phyloP scores from a whole-genome alignment of 2,113 vertebrate species.

The Sula dactylatra region DNA sequence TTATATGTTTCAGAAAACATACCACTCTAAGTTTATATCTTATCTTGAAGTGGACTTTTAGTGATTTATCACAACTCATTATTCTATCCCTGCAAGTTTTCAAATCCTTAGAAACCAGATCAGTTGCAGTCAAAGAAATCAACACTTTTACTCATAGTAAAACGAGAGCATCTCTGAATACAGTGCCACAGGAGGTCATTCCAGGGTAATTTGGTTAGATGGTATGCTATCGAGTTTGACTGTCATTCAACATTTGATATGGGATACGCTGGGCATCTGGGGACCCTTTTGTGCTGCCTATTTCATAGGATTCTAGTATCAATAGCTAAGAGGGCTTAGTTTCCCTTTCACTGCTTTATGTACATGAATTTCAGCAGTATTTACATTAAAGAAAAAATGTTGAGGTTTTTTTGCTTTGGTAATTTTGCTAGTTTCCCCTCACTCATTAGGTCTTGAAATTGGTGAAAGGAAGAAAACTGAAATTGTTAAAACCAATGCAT shows the following conservation, averaged over 20 bases:
- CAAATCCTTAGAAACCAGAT: not conserved
- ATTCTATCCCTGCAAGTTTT: not conserved
- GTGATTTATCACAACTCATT: not conserved
- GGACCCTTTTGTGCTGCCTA: not conserved
- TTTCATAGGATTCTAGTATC: not conserved
- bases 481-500: not conserved
- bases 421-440: not conserved
- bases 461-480: not conserved
- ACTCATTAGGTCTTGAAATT: not conserved
- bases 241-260: not conserved
- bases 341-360: not conserved
- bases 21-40: not conserved
- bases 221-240: not conserved
- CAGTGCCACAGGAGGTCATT: not conserved
- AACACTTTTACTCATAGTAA: not conserved
- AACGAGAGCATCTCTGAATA: not conserved
- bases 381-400: not conserved
- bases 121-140: not conserved
- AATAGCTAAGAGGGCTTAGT: not conserved
- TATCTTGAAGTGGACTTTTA: not conserved
- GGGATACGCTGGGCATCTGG: not conserved
- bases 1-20: not conserved
- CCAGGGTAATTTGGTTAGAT: not conserved
- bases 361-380: not conserved
- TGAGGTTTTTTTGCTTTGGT: not conserved